A percentile compares a stretch with the other conserved stretches of the same genome.
Conservation (phyloP, 2,797 vertebrate genomes). For the Pseudochirops cupreus region DNA sequence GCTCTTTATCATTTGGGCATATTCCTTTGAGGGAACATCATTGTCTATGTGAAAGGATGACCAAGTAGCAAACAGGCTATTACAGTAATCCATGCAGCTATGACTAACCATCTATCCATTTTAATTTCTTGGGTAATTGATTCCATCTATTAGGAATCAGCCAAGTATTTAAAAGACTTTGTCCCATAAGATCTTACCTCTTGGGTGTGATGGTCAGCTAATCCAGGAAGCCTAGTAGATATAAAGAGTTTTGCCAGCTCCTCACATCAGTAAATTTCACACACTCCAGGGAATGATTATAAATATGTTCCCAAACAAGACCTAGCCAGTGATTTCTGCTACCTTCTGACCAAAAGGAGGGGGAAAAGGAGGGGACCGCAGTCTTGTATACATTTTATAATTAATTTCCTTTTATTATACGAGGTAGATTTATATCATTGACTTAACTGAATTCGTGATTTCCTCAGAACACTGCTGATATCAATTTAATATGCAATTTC, state of each 20-base stretch:
- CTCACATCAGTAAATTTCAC: constrained; percentile 63
- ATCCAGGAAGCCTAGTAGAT: constrained; percentile 55
- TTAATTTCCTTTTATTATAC: constrained; percentile 63
- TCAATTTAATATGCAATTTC: constrained; percentile 40
- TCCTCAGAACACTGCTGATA: constrained; percentile 48
- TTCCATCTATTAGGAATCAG: constrained; percentile 72
- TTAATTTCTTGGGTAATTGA: constrained; percentile 73
- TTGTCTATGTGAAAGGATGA: constrained; percentile 53
- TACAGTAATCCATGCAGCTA: constrained; percentile 61
- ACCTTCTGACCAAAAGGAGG: constrained; percentile 66
- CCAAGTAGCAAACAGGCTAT: constrained; percentile 59
- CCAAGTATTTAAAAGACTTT: constrained; percentile 73
- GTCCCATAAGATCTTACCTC: constrained; percentile 70
- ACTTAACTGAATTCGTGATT: constrained; percentile 51
- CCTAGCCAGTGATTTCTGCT: constrained; percentile 67
- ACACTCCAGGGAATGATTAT: constrained; percentile 53
- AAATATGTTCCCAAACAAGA: constrained; percentile 71
- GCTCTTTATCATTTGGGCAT: constrained; percentile 51
- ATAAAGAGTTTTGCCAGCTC: constrained; percentile 42
- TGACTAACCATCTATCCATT: constrained; percentile 75
- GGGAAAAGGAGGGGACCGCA: neutral
- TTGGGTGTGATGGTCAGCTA: constrained; percentile 71
- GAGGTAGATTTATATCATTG: constrained; percentile 54
- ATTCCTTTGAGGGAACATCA: constrained; percentile 46
- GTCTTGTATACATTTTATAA: constrained; percentile 60